Conservation (phyloP, 2,888 invertebrate species). For the Lutraria lutraria region DNA sequence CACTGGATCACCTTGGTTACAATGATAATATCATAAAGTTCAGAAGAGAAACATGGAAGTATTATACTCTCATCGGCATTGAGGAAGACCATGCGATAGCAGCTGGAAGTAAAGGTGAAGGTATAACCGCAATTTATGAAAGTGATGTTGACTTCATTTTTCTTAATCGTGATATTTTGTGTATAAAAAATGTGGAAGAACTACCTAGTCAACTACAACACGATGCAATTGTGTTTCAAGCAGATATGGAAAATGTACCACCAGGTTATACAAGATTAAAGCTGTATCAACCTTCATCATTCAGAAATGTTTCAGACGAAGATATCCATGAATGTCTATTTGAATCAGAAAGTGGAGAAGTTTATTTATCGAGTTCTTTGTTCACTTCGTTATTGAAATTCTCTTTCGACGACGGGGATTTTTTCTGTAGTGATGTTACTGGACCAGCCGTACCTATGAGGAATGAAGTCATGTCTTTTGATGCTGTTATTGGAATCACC, state of each 20-base stretch:
- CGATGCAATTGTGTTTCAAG: not conserved
- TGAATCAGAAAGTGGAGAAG: not conserved
- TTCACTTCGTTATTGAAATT: not conserved
- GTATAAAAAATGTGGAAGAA: not conserved
- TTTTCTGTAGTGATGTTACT: not conserved
- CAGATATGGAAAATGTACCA: not conserved
- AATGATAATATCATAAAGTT: not conserved
- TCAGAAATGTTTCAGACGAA: not conserved
- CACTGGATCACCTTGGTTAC: not conserved
- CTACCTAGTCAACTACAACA: not conserved
- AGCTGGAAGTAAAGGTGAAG: not conserved
- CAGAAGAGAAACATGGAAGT: not conserved
- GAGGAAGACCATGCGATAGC: not conserved
- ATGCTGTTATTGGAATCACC: not conserved
- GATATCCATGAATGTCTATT: not conserved
- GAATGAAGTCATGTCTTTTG: not conserved
- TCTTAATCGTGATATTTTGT: not conserved
- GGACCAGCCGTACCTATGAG: not conserved
- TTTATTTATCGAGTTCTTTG: constrained; percentile 8
- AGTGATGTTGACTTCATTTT: not conserved
- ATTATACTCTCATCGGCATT: not conserved
- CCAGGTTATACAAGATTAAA: constrained; percentile 27
- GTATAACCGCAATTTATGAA: not conserved
- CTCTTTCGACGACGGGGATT: not conserved
- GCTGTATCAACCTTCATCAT: not conserved